Evolutionary conservation across 30 jellyfish, hydroid and myxozoan species (phyloP), one percentile per base, ranked within the genome.

Genomic region (Aurelia coerulea): DNA sequence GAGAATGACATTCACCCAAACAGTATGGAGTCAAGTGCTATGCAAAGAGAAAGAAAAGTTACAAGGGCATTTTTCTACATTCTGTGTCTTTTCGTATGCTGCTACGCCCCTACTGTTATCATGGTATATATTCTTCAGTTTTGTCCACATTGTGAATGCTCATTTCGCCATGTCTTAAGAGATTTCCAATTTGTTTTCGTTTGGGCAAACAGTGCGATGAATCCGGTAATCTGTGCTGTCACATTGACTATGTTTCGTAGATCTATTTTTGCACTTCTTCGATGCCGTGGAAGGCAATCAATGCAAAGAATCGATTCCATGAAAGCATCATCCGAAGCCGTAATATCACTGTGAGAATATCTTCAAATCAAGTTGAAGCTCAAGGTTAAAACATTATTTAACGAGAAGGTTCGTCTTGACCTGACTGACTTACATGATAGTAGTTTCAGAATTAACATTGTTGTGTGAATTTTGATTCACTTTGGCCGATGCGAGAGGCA

Each of bases 141-240:
- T 58, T 80, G 90, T 33, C 78, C 66, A n/a, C 0, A 59, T 11
- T 80, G 90, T 49, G 69, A 62, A n/a, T 80, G 90, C 56, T 12
- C 16, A n/a, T 42, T 80, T 32, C 90, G 90, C 69, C 90, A 80
- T 66, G 52, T 67, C 16, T 31, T 80, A 41, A 69, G 90, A 8
- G 90, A 46, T 46, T 46, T 46, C 12, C 56, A 46, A 14, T 46
- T 46, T 9, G 56, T 46, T 9, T 46, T 46, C 8, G 56, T 46
- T 46, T 46, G 56, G 56, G 56, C 56, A 0, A 46, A 46, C 15
- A 46, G 56, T 46, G 56, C 56, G 12, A 46, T 46, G 56, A 46
- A 46, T 46, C 56, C 56, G 15, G 56, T 46, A 9, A 46, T 46
- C 4, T 46, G 70, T 53, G 58, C 58, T 4, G 60, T 73, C 37